phyloP scores from a whole-genome alignment of 2,113 vertebrate genomes.

The Noturus placidus region DNA sequence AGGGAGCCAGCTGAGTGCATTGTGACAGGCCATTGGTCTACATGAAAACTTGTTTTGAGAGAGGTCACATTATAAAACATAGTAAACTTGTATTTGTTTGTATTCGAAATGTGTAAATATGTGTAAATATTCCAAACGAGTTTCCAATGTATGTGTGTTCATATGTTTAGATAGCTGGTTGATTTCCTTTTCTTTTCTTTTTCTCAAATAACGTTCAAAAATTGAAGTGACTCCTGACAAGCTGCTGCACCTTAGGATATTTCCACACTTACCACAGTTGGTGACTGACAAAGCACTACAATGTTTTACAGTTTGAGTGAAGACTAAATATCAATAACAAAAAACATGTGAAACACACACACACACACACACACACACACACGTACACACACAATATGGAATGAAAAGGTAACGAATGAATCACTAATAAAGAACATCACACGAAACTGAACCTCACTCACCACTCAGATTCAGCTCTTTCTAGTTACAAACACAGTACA shows the following conservation, averaged over 20 bases:
- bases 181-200: not conserved
- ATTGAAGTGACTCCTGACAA: not conserved
- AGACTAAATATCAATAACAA: slow-evolving; percentile 47
- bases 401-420: not conserved
- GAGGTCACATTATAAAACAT: not conserved
- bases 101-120: no score
- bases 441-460: slow-evolving; percentile 51
- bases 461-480: slow-evolving; percentile 51
- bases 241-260: not conserved
- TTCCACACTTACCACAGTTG: slow-evolving; percentile 44
- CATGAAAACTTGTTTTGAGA: not conserved
- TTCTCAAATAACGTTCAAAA: not conserved
- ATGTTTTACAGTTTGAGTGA: slow-evolving; percentile 19
- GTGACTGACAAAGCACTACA: slow-evolving; percentile 29
- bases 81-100: not conserved
- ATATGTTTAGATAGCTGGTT: not conserved
- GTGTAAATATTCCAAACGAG: no score
- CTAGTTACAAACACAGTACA: slow-evolving; percentile 31
- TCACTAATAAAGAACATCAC: slow-evolving; percentile 22
- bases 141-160: not conserved
- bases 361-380: slow-evolving; percentile 61
- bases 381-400: slow-evolving; percentile 24
- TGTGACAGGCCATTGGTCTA: not conserved
- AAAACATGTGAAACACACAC: slow-evolving; percentile 61
- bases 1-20: slow-evolving; percentile 8